Percentiles rank a stretch among this genome's conserved stretches.
Evolutionary conservation across 2,113 vertebrate species (phyloP).

Genomic region (Burhinus oedicnemus): DNA sequence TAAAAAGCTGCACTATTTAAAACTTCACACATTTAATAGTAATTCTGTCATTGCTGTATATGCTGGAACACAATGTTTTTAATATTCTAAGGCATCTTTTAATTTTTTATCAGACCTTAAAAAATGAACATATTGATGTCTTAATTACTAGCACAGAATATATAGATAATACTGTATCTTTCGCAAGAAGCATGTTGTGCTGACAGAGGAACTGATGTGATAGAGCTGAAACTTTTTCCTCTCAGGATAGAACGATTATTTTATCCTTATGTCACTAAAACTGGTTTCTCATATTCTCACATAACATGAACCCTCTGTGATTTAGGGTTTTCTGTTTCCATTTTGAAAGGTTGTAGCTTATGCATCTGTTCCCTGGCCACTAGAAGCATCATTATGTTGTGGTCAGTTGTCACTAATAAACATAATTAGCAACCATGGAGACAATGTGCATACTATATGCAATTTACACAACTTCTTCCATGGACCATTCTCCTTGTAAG

Average conservation of each 20-base stretch:
- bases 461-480: background rate
- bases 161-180: background rate
- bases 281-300: background rate
- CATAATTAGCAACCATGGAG: background rate
- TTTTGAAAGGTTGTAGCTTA: background rate
- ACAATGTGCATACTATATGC: background rate
- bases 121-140: background rate
- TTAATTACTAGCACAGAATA: slow-evolving; percentile 12
- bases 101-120: background rate
- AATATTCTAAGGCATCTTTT: background rate
- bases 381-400: background rate
- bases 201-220: background rate
- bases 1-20: background rate
- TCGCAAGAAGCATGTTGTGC: background rate
- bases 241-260: background rate
- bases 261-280: background rate
- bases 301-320: background rate
- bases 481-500: background rate
- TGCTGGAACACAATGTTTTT: background rate
- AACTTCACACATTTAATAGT: background rate
- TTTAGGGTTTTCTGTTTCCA: background rate
- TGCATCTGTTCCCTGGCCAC: background rate
- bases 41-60: background rate
- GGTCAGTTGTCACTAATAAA: background rate
- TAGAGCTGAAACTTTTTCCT: background rate